A percentile compares a stretch with the other conserved stretches of the same genome.
These are phyloP conservation scores for Phaethon lepturus DNA, from an alignment of 2,113 vertebrate genomes.

Conservation along the genomic window DNA sequence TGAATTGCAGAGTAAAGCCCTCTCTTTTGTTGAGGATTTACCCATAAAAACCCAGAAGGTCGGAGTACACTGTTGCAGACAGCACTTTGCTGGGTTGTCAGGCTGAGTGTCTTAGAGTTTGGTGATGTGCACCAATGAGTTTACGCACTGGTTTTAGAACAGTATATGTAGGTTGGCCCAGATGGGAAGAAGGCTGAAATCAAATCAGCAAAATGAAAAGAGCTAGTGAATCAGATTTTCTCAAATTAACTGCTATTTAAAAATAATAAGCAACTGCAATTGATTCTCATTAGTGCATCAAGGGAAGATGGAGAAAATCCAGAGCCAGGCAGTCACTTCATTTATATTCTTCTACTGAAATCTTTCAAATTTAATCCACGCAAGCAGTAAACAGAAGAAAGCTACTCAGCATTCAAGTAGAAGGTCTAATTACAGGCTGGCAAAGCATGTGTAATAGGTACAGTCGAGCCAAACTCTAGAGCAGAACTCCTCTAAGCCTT, in stretches of 20 bases:
- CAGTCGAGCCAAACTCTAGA: neutral
- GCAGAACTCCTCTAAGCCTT: neutral
- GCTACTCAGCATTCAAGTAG: conserved; percentile 28
- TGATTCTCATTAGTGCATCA: conserved; percentile 31
- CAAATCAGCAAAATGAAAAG: conserved; percentile 58
- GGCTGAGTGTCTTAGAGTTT: neutral
- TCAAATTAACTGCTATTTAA: conserved; percentile 62
- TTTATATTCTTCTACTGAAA: conserved; percentile 28
- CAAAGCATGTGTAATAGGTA: neutral
- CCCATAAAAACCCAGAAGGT: neutral
- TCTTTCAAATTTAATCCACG: conserved; percentile 19
- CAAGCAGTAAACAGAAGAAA: conserved; percentile 36
- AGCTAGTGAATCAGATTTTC: conserved; percentile 53
- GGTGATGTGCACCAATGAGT: neutral
- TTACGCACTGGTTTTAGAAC: conserved; percentile 20
- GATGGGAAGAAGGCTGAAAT: conserved; percentile 58
- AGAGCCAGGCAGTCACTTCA: conserved; percentile 32
- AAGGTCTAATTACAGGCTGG: neutral
- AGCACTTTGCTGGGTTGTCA: neutral
- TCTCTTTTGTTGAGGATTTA: neutral
- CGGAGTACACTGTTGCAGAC: neutral
- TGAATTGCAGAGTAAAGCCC: neutral
- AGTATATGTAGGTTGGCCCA: conserved; percentile 4
- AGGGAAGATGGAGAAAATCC: conserved; percentile 37
- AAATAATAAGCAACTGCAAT: conserved; percentile 61